Conservation (phyloP, 2,797 vertebrate genomes). For the Cyprinella venusta region DNA sequence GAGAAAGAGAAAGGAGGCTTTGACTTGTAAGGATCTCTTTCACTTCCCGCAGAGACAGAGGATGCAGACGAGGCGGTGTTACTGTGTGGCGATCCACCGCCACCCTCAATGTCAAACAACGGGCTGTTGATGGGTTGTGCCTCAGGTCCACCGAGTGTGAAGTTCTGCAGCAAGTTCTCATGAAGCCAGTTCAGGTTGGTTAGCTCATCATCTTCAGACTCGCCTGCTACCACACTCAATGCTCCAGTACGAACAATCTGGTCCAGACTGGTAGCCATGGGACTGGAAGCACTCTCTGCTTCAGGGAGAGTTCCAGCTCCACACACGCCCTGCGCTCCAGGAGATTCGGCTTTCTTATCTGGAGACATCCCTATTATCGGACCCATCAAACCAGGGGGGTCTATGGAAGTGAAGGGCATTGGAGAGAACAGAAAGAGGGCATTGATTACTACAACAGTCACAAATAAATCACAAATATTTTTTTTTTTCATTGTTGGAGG, state of each 20-base stretch:
- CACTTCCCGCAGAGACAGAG: conserved; percentile 75
- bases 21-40: conserved; percentile 90
- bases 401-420: conserved; percentile 70
- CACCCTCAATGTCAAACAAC: conserved; percentile 94
- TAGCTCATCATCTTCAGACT: conserved; percentile 91
- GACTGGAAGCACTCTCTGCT: conserved; percentile 86
- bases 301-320: conserved; percentile 91
- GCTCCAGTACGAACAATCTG: conserved; percentile 67
- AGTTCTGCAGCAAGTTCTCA: conserved; percentile 97
- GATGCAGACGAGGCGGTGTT: conserved; percentile 82
- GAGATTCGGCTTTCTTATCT: conserved; percentile 96
- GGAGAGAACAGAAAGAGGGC: conserved; percentile 32
- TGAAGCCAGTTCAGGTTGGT: conserved; percentile 99
- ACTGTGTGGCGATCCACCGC: conserved; percentile 75
- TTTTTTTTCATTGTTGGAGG: too few relatives aligned
- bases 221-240: conserved; percentile 49
- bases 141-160: conserved; percentile 90
- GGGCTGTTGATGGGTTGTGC: conserved; percentile 88
- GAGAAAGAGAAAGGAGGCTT: conserved; percentile 99
- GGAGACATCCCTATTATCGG: conserved; percentile 99
- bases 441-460: background rate
- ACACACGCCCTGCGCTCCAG: conserved; percentile 89
- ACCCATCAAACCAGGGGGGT: conserved; percentile 93
- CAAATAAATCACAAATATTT: background rate
- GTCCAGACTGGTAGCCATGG: conserved; percentile 89